These are phyloP conservation scores for Oophaga sylvatica DNA, from an alignment of 2,797 vertebrate genomes.

Conservation along the genomic window DNA sequence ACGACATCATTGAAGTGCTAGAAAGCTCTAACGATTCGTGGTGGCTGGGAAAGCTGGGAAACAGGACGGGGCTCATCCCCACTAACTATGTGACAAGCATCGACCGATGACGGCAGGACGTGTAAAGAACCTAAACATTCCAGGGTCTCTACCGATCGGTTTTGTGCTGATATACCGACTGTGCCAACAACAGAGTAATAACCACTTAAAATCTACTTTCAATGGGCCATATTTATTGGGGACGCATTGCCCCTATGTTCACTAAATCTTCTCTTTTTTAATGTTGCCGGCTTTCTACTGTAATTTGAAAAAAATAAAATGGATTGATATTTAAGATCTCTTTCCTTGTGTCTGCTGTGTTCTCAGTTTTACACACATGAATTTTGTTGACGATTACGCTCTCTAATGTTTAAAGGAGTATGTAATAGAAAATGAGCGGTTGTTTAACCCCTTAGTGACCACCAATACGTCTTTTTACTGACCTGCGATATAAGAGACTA, in stretches of 20 bases:
- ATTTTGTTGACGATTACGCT: not conserved
- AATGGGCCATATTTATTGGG: conserved; percentile 16
- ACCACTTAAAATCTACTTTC: not conserved
- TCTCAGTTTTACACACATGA: not conserved
- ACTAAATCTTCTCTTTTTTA: not conserved
- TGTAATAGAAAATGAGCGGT: no score
- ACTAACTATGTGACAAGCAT: conserved; percentile 84
- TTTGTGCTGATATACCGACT: not conserved
- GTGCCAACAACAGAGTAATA: not conserved
- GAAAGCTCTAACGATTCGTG: conserved; percentile 85
- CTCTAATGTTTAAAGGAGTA: not conserved
- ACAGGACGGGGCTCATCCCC: conserved; percentile 87
- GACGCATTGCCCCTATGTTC: not conserved
- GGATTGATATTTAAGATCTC: not conserved
- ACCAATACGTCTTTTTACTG: no score
- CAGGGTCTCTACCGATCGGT: not conserved
- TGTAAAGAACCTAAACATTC: not conserved
- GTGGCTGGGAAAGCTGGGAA: conserved; percentile 88
- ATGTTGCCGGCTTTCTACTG: not conserved
- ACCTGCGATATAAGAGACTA: no score
- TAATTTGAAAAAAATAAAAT: not conserved
- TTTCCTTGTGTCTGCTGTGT: not conserved
- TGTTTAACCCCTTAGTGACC: no score
- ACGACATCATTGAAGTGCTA: conserved; percentile 89
- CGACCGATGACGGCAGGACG: conserved; percentile 67